Conservation (phyloP, 2,888 invertebrate species). For the Philhelius pedissequus region DNA sequence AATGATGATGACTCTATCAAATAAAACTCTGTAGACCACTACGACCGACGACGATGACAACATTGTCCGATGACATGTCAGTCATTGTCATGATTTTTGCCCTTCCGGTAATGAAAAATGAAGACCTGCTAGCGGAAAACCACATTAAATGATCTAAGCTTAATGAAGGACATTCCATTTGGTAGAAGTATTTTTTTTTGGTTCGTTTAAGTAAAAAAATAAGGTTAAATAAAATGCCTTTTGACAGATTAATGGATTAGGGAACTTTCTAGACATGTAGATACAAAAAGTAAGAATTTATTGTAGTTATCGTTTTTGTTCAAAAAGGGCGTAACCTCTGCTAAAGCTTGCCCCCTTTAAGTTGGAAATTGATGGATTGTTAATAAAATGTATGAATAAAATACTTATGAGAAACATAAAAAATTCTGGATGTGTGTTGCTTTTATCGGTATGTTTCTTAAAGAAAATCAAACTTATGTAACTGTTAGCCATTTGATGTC, state of each 20-base stretch:
- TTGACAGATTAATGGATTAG: constrained; percentile 45
- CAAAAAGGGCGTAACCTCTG: not conserved
- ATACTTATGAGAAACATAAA: too few relatives aligned
- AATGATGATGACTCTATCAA: constrained; percentile 41
- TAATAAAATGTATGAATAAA: too few relatives aligned
- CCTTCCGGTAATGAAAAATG: constrained; percentile 27
- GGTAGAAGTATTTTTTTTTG: not conserved
- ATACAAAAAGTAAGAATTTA: not conserved
- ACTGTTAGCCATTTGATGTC: too few relatives aligned
- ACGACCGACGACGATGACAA: not conserved
- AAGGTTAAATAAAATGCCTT: constrained; percentile 25
- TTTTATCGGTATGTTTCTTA: too few relatives aligned
- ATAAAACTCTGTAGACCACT: not conserved
- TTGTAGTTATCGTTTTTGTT: not conserved
- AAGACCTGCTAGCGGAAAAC: not conserved
- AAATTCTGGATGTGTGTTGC: too few relatives aligned
- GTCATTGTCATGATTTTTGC: not conserved
- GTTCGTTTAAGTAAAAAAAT: not conserved
- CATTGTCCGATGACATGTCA: constrained; percentile 53
- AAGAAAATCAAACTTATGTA: too few relatives aligned
- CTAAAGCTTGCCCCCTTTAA: too few relatives aligned
- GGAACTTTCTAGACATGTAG: constrained; percentile 8
- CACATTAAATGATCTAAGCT: constrained; percentile 40
- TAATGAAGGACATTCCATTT: constrained; percentile 55
- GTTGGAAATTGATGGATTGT: too few relatives aligned